phyloP scores from a whole-genome alignment of 2,797 vertebrate genomes.

The Chrosomus eos region DNA sequence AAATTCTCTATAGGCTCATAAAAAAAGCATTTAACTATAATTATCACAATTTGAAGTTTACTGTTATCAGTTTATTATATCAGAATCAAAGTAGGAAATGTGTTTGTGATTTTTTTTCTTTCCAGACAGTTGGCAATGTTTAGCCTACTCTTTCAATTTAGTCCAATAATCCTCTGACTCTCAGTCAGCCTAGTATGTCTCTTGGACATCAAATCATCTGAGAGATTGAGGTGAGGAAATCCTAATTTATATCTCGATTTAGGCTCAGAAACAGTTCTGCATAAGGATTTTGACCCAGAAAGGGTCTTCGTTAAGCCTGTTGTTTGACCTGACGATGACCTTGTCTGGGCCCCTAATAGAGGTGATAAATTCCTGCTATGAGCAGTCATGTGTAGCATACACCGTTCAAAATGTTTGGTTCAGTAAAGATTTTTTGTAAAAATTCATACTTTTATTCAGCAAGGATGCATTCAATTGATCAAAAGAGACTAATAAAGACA shows the following conservation, averaged over 20 bases:
- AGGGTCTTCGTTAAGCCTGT: neutral
- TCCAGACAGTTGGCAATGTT: neutral
- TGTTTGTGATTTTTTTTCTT: neutral
- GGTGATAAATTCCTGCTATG: neutral
- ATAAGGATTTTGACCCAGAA: neutral
- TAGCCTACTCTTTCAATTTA: slow-evolving; percentile 3
- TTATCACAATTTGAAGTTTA: neutral
- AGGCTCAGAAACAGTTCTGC: neutral
- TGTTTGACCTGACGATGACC: neutral
- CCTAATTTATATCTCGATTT: neutral
- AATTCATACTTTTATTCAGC: neutral
- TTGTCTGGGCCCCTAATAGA: neutral
- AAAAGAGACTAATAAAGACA: neutral
- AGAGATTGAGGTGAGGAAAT: neutral
- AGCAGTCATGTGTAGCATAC: neutral
- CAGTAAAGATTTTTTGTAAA: neutral
- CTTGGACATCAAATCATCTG: neutral
- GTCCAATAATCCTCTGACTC: neutral
- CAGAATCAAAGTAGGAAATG: neutral
- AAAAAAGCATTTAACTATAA: neutral
- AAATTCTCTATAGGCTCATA: neutral
- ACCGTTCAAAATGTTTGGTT: neutral
- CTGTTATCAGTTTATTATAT: neutral
- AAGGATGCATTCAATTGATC: neutral
- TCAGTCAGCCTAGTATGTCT: neutral